Evolutionary conservation across 2,797 vertebrate species (phyloP), one percentile per base, ranked within the genome.

Genomic region (Squalus acanthias): DNA sequence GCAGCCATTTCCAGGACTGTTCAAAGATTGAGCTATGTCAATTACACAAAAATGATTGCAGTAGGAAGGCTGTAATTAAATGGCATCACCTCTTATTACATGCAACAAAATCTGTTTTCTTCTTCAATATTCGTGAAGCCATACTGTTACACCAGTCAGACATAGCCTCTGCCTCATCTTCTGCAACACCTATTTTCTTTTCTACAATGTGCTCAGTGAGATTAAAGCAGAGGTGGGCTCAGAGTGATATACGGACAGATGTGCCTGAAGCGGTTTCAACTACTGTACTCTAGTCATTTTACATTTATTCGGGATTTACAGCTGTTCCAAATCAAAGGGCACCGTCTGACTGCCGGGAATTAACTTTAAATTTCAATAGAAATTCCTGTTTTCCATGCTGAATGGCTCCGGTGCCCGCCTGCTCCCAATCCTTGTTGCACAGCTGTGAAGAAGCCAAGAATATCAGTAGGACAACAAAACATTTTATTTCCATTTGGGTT

Each of bases 1-100:
- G 99, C 99, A 99, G 98, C 98, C 99, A 99, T 99, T 99, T 99
- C 98, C 98, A 99, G 89, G 98, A 99, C 99, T 99, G 91, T 46
- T 99, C 99, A 98, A 99, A 99, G 98, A 99, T 98, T 98, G 98
- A 98, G 98, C 98, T 98, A 98, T 98, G 97, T 98, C 98, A 98
- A 99, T 99, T 99, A 99, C 97, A 96, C 97, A 98, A 98, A 99
- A 99, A 99, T 99, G 99, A 99, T 98, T 98, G 98, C 98, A 98
- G 98, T 98, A 97, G 98, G 98, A 99, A 98, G 98, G 98, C 98
- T 98, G 97, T 99, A 99, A 99, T 99, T 99, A 99, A 99, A 98
- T 98, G 97, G 98, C 98, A 98, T 98, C 98, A 98, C 98, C 98
- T 98, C 97, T 98, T 98, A 97, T 97, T 98, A 98, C 98, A 98